Conservation (phyloP, 1,140 invertebrate genomes). For the Schlechtendalia chinensis region DNA sequence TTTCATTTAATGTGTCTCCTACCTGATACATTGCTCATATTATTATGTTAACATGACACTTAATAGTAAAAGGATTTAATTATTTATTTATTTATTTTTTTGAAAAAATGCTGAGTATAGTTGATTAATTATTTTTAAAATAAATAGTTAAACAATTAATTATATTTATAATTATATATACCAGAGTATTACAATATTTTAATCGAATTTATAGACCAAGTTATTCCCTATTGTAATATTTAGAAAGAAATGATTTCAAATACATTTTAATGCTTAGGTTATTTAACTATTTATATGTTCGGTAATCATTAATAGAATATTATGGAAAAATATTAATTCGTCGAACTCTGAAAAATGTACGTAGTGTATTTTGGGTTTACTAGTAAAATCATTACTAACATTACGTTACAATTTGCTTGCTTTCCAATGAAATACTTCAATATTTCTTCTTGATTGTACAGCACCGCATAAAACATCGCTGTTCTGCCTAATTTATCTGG, state of each 20-base stretch:
- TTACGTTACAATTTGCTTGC: constrained; percentile 28
- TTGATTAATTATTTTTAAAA: neutral
- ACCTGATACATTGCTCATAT: neutral
- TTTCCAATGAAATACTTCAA: constrained; percentile 41
- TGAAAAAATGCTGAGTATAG: neutral
- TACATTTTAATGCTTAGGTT: too few relatives aligned
- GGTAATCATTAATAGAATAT: too few relatives aligned
- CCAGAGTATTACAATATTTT: too few relatives aligned
- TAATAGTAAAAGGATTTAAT: neutral
- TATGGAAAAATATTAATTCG: too few relatives aligned
- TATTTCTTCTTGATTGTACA: constrained; percentile 45
- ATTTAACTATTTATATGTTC: too few relatives aligned
- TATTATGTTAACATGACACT: neutral
- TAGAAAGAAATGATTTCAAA: too few relatives aligned
- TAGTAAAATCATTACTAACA: neutral
- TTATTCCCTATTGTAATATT: too few relatives aligned
- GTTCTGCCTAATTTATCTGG: constrained; percentile 38
- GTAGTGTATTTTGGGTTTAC: too few relatives aligned
- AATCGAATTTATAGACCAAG: too few relatives aligned
- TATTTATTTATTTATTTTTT: neutral
- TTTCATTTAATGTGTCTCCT: neutral
- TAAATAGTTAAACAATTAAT: neutral
- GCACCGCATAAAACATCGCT: constrained; percentile 36
- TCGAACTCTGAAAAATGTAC: too few relatives aligned
- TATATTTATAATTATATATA: too few relatives aligned